Evolutionary conservation across 2,797 vertebrate species (phyloP).

Genomic region (Smutsia gigantea): DNA sequence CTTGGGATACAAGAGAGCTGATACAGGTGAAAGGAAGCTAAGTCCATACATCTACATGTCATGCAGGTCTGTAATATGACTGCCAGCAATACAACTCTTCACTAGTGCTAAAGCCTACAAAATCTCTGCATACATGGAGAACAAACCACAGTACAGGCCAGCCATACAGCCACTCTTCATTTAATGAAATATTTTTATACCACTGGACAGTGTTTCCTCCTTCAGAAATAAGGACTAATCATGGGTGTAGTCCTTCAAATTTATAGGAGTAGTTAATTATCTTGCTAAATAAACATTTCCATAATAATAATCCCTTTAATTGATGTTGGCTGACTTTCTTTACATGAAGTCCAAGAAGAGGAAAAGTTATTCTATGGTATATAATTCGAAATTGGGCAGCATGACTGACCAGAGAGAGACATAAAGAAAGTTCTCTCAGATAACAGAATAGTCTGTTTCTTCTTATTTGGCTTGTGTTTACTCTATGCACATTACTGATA

Average conservation of each 20-base stretch:
- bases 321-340: neutral
- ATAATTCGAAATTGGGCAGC: neutral
- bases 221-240: neutral
- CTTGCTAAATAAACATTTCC: neutral
- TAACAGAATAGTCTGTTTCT: neutral
- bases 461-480: neutral
- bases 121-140: neutral
- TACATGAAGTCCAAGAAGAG: neutral
- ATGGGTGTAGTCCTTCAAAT: neutral
- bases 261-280: neutral
- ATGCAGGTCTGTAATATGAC: neutral
- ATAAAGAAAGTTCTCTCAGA: neutral
- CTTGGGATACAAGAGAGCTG: neutral
- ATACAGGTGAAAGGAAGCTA: neutral
- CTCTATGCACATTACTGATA: neutral
- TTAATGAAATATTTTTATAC: neutral
- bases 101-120: neutral
- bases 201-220: neutral
- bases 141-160: neutral
- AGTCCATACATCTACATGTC: neutral
- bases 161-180: neutral
- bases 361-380: neutral
- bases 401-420: neutral
- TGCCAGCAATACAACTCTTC: neutral
- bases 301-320: neutral